These are phyloP conservation scores for Raphicerus campestris DNA, from an alignment of 2,113 vertebrate genomes.

Conservation along the genomic window DNA sequence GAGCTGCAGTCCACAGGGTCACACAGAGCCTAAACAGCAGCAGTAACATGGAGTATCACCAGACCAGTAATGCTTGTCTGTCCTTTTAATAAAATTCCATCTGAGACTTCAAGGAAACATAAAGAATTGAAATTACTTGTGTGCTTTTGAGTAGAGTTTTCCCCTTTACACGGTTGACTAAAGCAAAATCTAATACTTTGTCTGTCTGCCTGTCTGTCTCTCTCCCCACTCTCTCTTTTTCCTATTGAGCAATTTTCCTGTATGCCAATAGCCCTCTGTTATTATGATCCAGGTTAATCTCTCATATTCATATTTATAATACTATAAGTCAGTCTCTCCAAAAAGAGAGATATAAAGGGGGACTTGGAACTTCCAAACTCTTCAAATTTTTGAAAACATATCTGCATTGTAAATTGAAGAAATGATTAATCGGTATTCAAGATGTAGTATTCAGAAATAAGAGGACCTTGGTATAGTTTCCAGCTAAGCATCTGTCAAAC, in stretches of 20 bases:
- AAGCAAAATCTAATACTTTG: neutral
- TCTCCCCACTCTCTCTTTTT: neutral
- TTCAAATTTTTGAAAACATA: constrained; percentile 5
- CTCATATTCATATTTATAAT: neutral
- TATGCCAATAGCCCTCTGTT: neutral
- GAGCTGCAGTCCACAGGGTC: neutral
- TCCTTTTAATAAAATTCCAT: neutral
- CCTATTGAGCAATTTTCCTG: neutral
- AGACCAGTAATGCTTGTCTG: neutral
- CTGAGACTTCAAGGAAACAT: neutral
- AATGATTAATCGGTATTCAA: constrained; percentile 4
- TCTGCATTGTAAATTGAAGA: constrained; percentile 5
- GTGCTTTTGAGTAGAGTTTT: neutral
- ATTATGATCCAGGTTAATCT: neutral
- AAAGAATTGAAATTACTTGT: neutral
- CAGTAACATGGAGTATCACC: neutral
- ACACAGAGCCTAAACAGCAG: neutral
- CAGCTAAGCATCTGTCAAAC: neutral
- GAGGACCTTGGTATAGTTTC: neutral
- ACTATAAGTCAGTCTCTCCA: neutral
- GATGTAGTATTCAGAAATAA: neutral
- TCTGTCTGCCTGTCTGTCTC: neutral
- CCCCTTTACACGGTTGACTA: neutral
- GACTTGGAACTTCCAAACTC: neutral
- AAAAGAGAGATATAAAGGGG: neutral